Percentiles rank a stretch among this genome's conserved stretches.
phyloP scores from a whole-genome alignment of 2,888 invertebrate genomes.

The Ochropleura leucogaster region DNA sequence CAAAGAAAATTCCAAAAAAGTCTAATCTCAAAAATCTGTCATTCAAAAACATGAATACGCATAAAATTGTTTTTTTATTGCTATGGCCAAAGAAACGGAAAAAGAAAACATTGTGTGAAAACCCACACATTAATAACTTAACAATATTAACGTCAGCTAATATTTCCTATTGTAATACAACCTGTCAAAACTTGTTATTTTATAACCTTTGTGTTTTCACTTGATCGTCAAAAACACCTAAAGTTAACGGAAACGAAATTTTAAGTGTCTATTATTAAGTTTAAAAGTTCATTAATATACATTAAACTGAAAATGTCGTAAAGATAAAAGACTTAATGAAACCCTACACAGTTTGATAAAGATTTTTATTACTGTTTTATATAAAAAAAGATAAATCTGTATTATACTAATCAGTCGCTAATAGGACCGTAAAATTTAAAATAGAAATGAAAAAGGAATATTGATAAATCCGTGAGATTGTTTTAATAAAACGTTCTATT shows the following conservation, averaged over 20 bases:
- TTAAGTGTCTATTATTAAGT: conserved; percentile 46
- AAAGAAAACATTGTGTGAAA: conserved; percentile 59
- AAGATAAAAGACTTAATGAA: conserved; percentile 62
- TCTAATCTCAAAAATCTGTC: conserved; percentile 1
- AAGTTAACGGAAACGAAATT: conserved; percentile 37
- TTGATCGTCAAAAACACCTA: conserved; percentile 42
- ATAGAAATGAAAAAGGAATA: conserved; percentile 39
- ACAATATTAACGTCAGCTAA: conserved; percentile 49
- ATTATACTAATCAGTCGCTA: conserved; percentile 59
- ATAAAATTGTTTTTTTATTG: conserved; percentile 57
- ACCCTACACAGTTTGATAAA: conserved; percentile 53
- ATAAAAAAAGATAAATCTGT: conserved; percentile 59
- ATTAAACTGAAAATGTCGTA: conserved; percentile 56
- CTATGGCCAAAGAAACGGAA: conserved; percentile 31
- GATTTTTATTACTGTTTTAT: conserved; percentile 63
- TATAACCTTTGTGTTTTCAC: conserved; percentile 42
- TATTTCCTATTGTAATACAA: conserved; percentile 54
- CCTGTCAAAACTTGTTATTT: conserved; percentile 51
- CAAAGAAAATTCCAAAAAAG: neutral
- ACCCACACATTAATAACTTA: conserved; percentile 61
- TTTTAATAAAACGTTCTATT: conserved; percentile 60
- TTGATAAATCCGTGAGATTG: conserved; percentile 48
- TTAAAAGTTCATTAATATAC: conserved; percentile 51
- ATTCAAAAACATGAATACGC: conserved; percentile 26
- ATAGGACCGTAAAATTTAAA: conserved; percentile 58